Conservation (phyloP, 2,888 invertebrate species). For the Hirtodrosophila confusa region DNA sequence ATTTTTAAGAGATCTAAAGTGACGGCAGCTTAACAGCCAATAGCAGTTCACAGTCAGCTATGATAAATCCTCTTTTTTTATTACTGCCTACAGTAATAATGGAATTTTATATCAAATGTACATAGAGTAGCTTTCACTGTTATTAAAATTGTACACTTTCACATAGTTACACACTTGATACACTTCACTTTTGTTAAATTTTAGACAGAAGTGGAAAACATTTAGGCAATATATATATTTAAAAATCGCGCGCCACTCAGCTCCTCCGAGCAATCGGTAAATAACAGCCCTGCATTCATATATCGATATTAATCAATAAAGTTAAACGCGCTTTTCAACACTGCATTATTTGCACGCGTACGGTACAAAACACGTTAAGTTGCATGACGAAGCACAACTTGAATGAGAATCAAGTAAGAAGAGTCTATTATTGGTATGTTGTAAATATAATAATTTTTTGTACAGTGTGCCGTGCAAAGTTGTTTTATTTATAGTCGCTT, state of each 20-base stretch:
- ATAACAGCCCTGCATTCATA: neutral
- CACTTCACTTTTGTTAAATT: constrained; percentile 2
- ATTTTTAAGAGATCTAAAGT: too few species aligned
- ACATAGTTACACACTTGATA: constrained; percentile 1
- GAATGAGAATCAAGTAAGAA: neutral
- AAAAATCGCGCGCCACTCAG: constrained; percentile 22
- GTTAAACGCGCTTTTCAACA: constrained; percentile 1
- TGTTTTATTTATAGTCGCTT: neutral
- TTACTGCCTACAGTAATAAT: too few species aligned
- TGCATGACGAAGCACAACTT: constrained; percentile 1
- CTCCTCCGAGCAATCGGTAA: neutral
- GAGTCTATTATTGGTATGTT: neutral
- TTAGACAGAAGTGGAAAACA: neutral
- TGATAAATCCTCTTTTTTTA: too few species aligned
- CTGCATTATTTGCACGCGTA: neutral
- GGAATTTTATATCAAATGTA: too few species aligned
- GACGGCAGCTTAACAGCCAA: too few species aligned
- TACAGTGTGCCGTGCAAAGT: neutral
- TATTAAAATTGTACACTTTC: neutral
- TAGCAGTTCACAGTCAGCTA: too few species aligned
- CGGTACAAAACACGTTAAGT: neutral
- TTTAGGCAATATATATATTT: constrained; percentile 4
- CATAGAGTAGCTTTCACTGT: too few species aligned
- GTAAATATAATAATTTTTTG: neutral
- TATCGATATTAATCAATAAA: constrained; percentile 30